These are phyloP conservation scores for Turnix velox DNA, from an alignment of 2,113 vertebrate species.

Conservation along the genomic window DNA sequence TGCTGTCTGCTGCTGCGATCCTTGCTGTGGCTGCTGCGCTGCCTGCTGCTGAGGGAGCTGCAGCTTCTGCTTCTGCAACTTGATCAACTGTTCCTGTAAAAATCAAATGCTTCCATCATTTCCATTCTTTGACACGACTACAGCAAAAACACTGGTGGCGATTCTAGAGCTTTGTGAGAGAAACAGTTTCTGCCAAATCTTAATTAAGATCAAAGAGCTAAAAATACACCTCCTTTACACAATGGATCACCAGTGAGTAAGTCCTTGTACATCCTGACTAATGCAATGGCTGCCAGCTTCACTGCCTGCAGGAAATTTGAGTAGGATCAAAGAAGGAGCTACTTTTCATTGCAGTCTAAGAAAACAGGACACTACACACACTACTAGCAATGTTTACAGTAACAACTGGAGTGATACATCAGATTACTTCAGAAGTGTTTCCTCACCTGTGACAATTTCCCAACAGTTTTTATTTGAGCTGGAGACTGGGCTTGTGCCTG, in stretches of 20 bases:
- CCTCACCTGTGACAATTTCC: constrained; percentile 80
- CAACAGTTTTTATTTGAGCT: constrained; percentile 83
- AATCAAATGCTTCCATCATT: background rate
- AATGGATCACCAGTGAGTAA: background rate
- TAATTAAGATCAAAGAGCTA: background rate
- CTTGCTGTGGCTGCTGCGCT: constrained; percentile 64
- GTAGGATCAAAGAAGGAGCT: background rate
- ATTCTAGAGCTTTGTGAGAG: background rate
- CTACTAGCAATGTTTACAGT: background rate
- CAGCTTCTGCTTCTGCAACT: constrained; percentile 81
- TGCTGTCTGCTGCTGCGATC: constrained; percentile 71
- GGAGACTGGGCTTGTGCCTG: constrained; percentile 73
- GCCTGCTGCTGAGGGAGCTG: constrained; percentile 83
- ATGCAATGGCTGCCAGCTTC: background rate
- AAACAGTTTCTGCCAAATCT: background rate
- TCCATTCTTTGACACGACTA: background rate
- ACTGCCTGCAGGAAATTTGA: background rate
- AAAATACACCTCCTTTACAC: background rate
- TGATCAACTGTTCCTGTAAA: constrained; percentile 83
- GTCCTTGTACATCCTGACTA: background rate
- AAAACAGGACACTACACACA: background rate
- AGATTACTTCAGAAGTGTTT: accelerated
- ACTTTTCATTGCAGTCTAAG: background rate
- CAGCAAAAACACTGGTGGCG: background rate
- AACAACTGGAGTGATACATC: background rate